Conservation (phyloP, 2,113 vertebrate genomes). For the Corythornis vintsioides region DNA sequence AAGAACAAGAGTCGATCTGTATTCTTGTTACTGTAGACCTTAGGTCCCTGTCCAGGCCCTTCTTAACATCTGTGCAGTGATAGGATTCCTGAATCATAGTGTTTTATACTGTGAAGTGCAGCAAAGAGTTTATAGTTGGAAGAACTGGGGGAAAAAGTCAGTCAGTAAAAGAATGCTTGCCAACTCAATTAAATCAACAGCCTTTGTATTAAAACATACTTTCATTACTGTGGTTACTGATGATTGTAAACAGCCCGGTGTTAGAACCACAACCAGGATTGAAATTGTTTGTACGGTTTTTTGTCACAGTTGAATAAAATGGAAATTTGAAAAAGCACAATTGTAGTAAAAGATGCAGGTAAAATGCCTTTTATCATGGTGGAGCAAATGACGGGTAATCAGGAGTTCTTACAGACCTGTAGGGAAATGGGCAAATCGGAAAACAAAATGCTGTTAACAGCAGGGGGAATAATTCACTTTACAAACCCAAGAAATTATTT, state of each 20-base stretch:
- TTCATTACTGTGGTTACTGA: neutral
- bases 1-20: neutral
- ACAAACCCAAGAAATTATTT: neutral
- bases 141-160: neutral
- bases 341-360: neutral
- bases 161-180: neutral
- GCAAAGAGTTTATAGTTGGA: neutral
- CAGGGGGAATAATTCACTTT: conserved; percentile 17
- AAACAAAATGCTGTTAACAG: neutral
- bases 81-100: neutral
- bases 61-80: neutral
- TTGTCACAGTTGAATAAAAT: neutral
- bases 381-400: neutral
- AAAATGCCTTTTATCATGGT: conserved; percentile 20
- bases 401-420: neutral
- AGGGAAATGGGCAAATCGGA: neutral
- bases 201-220: neutral
- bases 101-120: neutral
- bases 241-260: neutral
- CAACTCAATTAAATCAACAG: neutral
- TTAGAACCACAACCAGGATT: neutral
- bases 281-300: conserved; percentile 4
- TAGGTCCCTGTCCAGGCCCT: neutral
- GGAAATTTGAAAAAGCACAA: neutral
- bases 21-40: rapidly evolving